Conservation (phyloP, 1,140 invertebrate species). For the Hycleus phaleratus region DNA sequence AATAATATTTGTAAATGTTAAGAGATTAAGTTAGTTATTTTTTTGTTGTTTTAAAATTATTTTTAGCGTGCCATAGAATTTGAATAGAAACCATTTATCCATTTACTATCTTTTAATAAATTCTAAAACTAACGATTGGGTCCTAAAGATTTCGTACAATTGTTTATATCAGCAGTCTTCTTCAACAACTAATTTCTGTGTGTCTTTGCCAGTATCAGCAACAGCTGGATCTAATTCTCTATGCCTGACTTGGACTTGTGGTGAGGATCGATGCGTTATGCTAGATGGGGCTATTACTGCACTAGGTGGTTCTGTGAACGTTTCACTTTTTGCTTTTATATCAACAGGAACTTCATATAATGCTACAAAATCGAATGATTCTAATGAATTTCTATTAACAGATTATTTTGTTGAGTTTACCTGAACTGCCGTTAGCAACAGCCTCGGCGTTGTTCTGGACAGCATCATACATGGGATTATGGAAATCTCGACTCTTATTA, state of each 20-base stretch:
- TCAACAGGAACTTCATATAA: constrained; percentile 74
- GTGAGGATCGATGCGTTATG: constrained; percentile 65
- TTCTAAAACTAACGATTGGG: constrained; percentile 22
- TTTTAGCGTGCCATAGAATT: neutral
- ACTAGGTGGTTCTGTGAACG: constrained; percentile 52
- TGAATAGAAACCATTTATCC: neutral
- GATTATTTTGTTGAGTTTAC: constrained; percentile 32
- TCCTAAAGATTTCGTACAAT: constrained; percentile 6
- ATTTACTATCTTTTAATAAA: constrained; percentile 17
- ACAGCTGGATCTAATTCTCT: constrained; percentile 73
- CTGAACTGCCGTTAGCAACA: constrained; percentile 50
- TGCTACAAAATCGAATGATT: constrained; percentile 39
- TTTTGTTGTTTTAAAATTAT: neutral
- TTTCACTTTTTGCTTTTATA: constrained; percentile 50
- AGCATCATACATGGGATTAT: constrained; percentile 93
- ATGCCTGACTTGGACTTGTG: constrained; percentile 62
- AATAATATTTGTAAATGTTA: neutral
- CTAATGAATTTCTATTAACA: neutral
- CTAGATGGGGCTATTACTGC: constrained; percentile 74
- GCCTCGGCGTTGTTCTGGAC: constrained; percentile 51
- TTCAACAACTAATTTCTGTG: constrained; percentile 72
- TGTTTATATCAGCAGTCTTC: constrained; percentile 57
- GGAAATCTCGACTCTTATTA: constrained; percentile 79
- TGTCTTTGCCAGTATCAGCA: constrained; percentile 86
- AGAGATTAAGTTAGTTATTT: neutral